Evolutionary conservation across 2,113 vertebrate genomes (phyloP).

Genomic region (Esox niger): DNA sequence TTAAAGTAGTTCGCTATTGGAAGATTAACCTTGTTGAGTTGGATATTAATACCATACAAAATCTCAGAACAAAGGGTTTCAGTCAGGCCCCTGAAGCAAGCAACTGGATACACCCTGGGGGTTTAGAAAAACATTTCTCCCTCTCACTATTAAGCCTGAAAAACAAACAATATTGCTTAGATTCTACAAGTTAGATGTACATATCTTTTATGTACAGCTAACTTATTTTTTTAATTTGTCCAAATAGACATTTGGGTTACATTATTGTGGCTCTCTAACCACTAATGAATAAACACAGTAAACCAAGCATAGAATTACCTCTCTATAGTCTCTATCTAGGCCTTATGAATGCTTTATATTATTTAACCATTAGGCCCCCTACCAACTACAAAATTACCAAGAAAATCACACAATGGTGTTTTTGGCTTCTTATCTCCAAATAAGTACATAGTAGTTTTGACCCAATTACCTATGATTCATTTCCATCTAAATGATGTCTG

Average conservation of each 20-base stretch:
- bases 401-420: constrained; percentile 12
- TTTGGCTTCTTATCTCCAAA: constrained; percentile 43
- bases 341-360: background rate
- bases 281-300: constrained; percentile 1
- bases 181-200: constrained; percentile 46
- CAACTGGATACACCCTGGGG: constrained; percentile 32
- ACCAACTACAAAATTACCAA: background rate
- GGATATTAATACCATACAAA: background rate
- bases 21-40: constrained; percentile 14
- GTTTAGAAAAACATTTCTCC: constrained; percentile 50
- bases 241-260: constrained; percentile 45
- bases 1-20: background rate
- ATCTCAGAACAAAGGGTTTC: constrained; percentile 27
- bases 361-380: constrained; percentile 1
- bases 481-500: constrained; percentile 61
- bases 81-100: constrained; percentile 33
- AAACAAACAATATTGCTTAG: constrained; percentile 21
- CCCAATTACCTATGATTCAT: constrained; percentile 65
- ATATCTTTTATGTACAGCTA: too few relatives aligned
- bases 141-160: constrained; percentile 38
- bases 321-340: background rate
- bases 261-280: background rate
- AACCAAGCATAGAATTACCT: background rate
- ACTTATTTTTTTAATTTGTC: constrained; percentile 47
- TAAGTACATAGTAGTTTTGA: constrained; percentile 30